Base-by-base conservation (phyloP, 2,888 invertebrate genomes). In the Leptodirus hochenwartii region DNA sequence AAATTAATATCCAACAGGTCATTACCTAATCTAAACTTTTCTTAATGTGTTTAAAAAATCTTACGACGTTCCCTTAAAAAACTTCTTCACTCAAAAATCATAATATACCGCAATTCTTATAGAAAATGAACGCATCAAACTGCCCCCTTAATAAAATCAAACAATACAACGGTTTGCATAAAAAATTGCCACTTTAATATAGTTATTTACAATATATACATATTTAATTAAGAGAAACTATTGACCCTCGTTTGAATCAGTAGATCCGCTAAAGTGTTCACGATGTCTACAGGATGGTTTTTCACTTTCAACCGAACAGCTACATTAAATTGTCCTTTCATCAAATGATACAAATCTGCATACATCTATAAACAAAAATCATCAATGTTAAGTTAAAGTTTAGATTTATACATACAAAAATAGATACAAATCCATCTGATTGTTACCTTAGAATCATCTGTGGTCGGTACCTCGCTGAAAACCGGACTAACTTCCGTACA, bases 401-500 rank as follows among this genome's bases (percentile, higher is more conserved):
- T 10, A 22, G 13, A 4, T 17, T 9, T 17, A 6, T n/a, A 3
- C 17, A 8, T 10, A n/a, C 24, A 13, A n/a, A 3, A 4, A 22
- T 10, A 26, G 10, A 4, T 14, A 6, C 5, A n/a, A 31, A 32
- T 17, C 16, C 15, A 10, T 4, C 25, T 6, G 25, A 9, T 24
- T 24, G 11, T 10, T 6, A 9, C 11, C 6, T 20, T 20, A 6
- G n/a, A 8, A n/a, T 6, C 11, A 11, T 10, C 11, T 10, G 25
- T 10, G 11, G 6, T 24, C 25, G 45, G 43, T 6, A 38, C 59
- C 3, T 65, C 62, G 29, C 56, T 64, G 40, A 81, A 78, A 38
- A 72, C 69, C 6, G 70, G 66, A 26, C 74, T 71, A 20, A 79
- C 69, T 50, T 88, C 87, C 2, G 76, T 74, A 41, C 78, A 77